Conservation (phyloP, 1,140 invertebrate genomes). For the Drosophila kurseongensis region DNA sequence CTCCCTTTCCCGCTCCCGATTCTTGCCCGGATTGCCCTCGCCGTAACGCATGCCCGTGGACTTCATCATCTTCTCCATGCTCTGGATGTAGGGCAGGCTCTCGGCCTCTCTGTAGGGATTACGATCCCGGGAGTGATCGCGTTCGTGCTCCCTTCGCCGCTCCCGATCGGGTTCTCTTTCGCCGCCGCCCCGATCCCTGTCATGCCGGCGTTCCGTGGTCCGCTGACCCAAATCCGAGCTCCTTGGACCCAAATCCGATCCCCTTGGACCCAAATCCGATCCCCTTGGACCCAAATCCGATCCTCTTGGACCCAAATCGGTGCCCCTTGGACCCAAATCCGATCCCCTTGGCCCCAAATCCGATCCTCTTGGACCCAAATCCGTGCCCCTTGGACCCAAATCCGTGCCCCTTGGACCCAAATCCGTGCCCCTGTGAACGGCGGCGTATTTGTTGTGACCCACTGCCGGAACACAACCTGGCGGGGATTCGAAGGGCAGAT, state of each 20-base stretch:
- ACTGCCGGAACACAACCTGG: conserved; percentile 7
- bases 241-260: conserved; percentile 4
- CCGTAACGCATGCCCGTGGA: conserved; percentile 79
- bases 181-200: conserved; percentile 9
- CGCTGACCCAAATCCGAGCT: conserved; percentile 14
- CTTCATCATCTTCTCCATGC: conserved; percentile 84
- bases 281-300: conserved; percentile 30
- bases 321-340: conserved; percentile 55
- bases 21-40: conserved; percentile 43
- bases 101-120: conserved; percentile 83
- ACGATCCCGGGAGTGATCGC: conserved; percentile 67
- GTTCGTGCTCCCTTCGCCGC: conserved; percentile 36
- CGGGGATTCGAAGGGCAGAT: conserved; percentile 63
- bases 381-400: conserved; percentile 26
- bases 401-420: conserved; percentile 34
- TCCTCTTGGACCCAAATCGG: conserved; percentile 34
- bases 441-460: conserved; percentile 70
- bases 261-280: conserved; percentile 23
- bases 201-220: conserved; percentile 31
- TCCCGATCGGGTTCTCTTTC: conserved; percentile 26
- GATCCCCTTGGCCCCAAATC: not conserved
- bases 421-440: conserved; percentile 59
- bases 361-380: conserved; percentile 21
- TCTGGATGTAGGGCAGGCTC: conserved; percentile 82
- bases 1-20: conserved; percentile 21